Conservation (phyloP, 1,140 invertebrate species). For the Bradysia coprophila region DNA sequence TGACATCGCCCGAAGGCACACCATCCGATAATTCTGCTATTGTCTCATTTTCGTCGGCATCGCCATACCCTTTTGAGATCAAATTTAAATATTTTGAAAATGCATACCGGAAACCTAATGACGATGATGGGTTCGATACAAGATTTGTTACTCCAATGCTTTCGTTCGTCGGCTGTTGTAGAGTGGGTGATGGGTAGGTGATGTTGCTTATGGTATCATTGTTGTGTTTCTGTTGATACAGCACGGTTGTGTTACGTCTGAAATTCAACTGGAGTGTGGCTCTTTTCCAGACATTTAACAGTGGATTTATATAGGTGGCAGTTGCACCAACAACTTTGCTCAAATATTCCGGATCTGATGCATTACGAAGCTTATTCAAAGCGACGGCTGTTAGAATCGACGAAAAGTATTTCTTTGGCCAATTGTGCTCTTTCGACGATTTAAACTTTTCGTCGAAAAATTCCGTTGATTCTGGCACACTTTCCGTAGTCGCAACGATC, state of each 20-base stretch:
- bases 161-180: neutral
- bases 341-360: neutral
- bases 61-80: neutral
- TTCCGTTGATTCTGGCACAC: neutral
- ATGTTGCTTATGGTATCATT: neutral
- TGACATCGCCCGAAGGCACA: neutral
- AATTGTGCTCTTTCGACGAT: neutral
- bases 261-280: neutral
- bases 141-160: neutral
- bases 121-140: neutral
- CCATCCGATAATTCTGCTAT: neutral
- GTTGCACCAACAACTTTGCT: neutral
- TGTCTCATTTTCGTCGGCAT: too few species aligned
- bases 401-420: neutral
- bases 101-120: neutral
- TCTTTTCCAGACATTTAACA: neutral
- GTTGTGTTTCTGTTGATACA: neutral
- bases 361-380: neutral
- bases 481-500: neutral
- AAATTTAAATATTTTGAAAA: constrained; percentile 2
- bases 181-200: neutral
- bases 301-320: neutral
- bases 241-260: neutral
- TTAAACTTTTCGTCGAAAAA: neutral
- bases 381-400: neutral